Evolutionary conservation across 1,140 invertebrate species (phyloP).

Genomic region (Tetramorium simillimum): DNA sequence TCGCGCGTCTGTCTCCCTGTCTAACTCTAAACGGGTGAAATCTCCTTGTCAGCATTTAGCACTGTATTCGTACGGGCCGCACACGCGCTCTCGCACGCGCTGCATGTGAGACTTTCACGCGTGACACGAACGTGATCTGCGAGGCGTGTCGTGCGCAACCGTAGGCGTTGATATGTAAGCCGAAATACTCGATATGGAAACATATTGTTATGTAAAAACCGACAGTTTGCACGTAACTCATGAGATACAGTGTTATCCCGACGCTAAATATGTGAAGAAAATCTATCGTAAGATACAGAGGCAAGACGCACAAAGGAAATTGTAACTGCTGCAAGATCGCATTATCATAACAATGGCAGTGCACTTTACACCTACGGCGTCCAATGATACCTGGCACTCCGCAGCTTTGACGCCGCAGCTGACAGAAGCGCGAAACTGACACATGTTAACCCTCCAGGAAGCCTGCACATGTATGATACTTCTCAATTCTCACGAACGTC

Average conservation of each 20-base stretch:
- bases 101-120: not conserved
- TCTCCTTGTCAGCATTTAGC: conserved; percentile 51
- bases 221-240: not conserved
- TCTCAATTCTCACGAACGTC: conserved; percentile 26
- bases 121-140: not conserved
- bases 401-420: not conserved
- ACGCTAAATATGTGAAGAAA: not conserved
- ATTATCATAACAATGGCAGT: conserved; percentile 6
- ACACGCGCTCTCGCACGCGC: not conserved
- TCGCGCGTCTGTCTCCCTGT: conserved; percentile 14
- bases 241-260: not conserved
- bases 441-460: not conserved
- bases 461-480: conserved; percentile 9
- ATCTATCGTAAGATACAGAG: not conserved
- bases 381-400: conserved; percentile 8
- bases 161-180: not conserved
- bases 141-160: not conserved
- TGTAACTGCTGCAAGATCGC: not conserved
- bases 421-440: conserved; percentile 29
- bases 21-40: conserved; percentile 51
- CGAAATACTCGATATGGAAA: not conserved
- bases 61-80: not conserved
- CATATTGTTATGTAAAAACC: conserved; percentile 9
- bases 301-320: not conserved
- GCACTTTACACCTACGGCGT: not conserved